These are phyloP conservation scores for Hormaphis cornu DNA, from an alignment of 1,140 invertebrate species.

Conservation along the genomic window DNA sequence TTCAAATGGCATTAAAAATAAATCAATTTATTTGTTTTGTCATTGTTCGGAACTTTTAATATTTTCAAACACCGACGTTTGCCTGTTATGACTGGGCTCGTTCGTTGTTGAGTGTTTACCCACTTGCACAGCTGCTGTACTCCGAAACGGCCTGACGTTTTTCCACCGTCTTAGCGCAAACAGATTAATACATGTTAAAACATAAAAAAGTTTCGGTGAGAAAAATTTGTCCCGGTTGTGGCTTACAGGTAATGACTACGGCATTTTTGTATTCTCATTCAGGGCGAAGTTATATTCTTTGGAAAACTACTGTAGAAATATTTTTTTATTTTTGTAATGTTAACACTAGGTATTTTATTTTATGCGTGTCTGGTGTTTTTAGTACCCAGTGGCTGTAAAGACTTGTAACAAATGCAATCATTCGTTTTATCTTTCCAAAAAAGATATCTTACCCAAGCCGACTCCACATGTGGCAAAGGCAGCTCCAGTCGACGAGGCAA, in stretches of 20 bases:
- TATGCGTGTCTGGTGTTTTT: constrained; percentile 34
- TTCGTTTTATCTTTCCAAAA: constrained; percentile 36
- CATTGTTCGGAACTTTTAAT: too few relatives aligned
- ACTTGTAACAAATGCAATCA: constrained; percentile 49
- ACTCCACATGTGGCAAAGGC: neutral
- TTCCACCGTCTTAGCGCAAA: neutral
- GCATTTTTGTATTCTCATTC: too few relatives aligned
- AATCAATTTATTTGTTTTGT: too few relatives aligned
- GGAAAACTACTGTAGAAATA: too few relatives aligned
- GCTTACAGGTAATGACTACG: constrained; percentile 46
- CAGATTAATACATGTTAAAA: constrained; percentile 21
- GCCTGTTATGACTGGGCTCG: too few relatives aligned
- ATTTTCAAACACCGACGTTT: too few relatives aligned
- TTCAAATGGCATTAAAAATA: too few relatives aligned
- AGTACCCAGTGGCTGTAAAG: constrained; percentile 73
- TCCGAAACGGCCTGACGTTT: neutral
- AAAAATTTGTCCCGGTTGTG: constrained; percentile 54
- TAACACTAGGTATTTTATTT: too few relatives aligned
- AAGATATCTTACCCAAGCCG: neutral
- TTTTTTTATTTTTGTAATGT: too few relatives aligned
- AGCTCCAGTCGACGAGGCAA: neutral
- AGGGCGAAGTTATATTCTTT: too few relatives aligned
- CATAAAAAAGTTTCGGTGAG: constrained; percentile 30
- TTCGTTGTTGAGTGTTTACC: neutral
- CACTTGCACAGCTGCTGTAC: neutral